These are phyloP conservation scores for Eublepharis macularius DNA, from an alignment of 2,113 vertebrate genomes.

Conservation along the genomic window DNA sequence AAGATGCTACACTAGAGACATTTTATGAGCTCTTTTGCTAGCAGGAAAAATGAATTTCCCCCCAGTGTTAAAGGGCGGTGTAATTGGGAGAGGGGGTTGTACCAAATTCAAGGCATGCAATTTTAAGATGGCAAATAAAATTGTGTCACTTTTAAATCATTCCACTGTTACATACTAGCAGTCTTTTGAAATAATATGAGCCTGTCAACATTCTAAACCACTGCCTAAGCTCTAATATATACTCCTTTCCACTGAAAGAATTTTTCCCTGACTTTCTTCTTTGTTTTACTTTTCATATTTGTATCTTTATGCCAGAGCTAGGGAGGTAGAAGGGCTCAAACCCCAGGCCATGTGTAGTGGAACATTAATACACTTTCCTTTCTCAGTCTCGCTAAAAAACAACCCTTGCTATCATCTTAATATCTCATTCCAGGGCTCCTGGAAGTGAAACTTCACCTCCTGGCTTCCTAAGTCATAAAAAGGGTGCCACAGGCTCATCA, in stretches of 20 bases:
- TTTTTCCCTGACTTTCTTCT: neutral
- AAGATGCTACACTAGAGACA: conserved; percentile 22
- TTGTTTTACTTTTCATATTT: neutral
- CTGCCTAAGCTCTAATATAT: neutral
- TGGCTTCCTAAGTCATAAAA: neutral
- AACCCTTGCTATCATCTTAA: neutral
- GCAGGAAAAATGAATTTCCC: neutral
- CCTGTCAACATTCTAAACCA: conserved; percentile 15
- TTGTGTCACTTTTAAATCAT: conserved; percentile 12
- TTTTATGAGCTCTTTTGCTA: conserved; percentile 26
- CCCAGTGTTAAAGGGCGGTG: neutral
- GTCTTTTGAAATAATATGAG: neutral
- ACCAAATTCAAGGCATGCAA: neutral
- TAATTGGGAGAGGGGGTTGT: neutral
- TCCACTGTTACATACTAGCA: neutral
- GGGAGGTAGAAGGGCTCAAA: neutral
- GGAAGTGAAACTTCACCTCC: neutral
- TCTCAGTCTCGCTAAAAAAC: neutral
- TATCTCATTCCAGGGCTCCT: no score
- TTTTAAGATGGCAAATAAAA: conserved; percentile 35
- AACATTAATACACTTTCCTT: neutral
- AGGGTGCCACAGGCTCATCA: neutral
- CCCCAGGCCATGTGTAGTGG: neutral
- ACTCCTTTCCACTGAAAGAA: neutral
- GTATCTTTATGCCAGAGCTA: neutral